A percentile compares a stretch with the other conserved stretches of the same genome.
phyloP scores from a whole-genome alignment of 2,888 invertebrate genomes.

The Ceriagrion tenellum region DNA sequence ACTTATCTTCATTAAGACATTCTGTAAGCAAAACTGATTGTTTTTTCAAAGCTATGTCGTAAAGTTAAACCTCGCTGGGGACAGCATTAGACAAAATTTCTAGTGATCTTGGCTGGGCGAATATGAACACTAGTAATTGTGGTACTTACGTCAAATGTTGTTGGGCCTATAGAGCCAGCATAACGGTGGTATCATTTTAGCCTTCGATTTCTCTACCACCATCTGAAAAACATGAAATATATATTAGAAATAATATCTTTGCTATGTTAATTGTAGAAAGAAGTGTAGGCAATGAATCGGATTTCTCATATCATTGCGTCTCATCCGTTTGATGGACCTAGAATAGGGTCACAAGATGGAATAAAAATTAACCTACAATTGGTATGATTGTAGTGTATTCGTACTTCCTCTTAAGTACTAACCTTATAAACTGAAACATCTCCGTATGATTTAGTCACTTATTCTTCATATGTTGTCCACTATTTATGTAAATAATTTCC shows the following conservation, averaged over 20 bases:
- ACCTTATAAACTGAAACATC: constrained; percentile 69
- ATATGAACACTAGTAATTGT: not conserved
- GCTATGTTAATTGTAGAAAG: not conserved
- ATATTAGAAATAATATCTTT: not conserved
- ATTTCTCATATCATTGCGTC: constrained; percentile 62
- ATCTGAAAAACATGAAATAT: constrained; percentile 54
- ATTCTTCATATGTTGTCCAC: constrained; percentile 69
- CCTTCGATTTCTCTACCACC: constrained; percentile 53
- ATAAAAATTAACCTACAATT: constrained; percentile 70
- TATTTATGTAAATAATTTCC: constrained; percentile 64
- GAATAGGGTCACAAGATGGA: constrained; percentile 73
- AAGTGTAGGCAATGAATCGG: constrained; percentile 51
- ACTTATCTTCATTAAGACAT: not conserved
- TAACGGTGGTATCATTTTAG: constrained; percentile 60
- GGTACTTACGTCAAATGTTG: constrained; percentile 62
- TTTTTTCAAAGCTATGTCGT: not conserved
- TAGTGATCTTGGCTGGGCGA: not conserved
- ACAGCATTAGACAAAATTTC: not conserved
- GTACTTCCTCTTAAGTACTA: constrained; percentile 36
- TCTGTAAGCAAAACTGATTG: not conserved
- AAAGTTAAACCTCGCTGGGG: not conserved
- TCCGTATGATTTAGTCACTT: constrained; percentile 57
- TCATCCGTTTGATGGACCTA: constrained; percentile 68
- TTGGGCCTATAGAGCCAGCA: constrained; percentile 57
- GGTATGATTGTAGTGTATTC: constrained; percentile 35